Base-by-base conservation (phyloP, 2,888 invertebrate species). In the Catocala nupta region DNA sequence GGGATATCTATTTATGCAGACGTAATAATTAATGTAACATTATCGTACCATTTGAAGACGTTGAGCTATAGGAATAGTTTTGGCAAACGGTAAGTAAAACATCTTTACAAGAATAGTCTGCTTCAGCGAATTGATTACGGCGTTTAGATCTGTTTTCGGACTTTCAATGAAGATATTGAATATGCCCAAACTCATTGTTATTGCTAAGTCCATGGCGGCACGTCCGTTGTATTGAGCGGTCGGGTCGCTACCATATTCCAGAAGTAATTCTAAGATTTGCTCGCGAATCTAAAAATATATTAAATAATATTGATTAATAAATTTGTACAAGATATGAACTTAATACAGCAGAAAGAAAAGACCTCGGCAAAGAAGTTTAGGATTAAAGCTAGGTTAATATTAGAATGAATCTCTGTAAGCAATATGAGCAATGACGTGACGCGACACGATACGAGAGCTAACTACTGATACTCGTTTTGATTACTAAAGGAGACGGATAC, bases 101-200 rank as follows among this genome's bases (percentile, higher is more conserved):
- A 91, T 86, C 73, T 92, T 92, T 0, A 88, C 77, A 5, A 93
- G 82, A 44, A 90, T 77, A 8, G 78, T 89, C 60, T 93, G 90
- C 59, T 90, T 86, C 0, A 53, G 39, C 8, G 82, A 75, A 70
- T 93, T 92, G 52, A 93, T 92, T 7, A 81, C 44, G 0, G 81
- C 81, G 61, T 93, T 93, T 0, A 93, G 80, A 61, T 92, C 71
- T 0, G 84, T 87, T 44, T 70, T 78, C 0, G 88, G 81, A 68
- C 77, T 83, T 60, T 81, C 83, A n/a, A 92, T 75, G 57, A 93
- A 88, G 34, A 86, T 77, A 10, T 90, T 79, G 2, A 93, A 73
- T 5, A 89, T 43, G 5, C 83, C 77, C 39, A 86, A 57, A 43
- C 63, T 77, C 64, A 81, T 88, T 0, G 71, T 63, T 84, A 92